These are phyloP conservation scores for Physella acuta DNA, from an alignment of 1,140 invertebrate species.

Conservation along the genomic window DNA sequence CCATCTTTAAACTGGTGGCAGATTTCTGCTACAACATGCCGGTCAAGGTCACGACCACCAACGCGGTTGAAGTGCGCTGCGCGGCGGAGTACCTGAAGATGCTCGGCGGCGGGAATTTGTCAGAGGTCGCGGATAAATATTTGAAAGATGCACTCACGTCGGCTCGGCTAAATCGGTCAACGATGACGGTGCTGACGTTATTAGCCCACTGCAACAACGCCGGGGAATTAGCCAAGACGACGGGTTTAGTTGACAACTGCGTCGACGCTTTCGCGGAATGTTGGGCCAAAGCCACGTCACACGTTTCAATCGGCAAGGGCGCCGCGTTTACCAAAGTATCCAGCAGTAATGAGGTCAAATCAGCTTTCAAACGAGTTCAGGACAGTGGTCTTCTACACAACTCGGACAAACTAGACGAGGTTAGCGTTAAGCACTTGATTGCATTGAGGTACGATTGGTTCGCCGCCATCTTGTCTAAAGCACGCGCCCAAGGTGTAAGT, in stretches of 20 bases:
- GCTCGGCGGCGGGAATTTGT: conserved; percentile 49
- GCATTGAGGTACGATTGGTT: conserved; percentile 48
- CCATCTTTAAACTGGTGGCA: conserved; percentile 51
- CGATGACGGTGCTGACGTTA: conserved; percentile 38
- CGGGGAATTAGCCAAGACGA: conserved; percentile 45
- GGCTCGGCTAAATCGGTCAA: conserved; percentile 47
- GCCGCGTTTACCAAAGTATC: background rate
- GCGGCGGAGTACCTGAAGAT: conserved; percentile 54
- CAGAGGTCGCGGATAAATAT: conserved; percentile 52
- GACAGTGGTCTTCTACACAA: background rate
- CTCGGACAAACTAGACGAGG: conserved; percentile 26
- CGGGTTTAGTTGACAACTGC: conserved; percentile 43
- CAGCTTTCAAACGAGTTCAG: conserved; percentile 10
- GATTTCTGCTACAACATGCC: conserved; percentile 59
- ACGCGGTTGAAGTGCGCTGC: conserved; percentile 52
- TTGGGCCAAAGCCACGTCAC: conserved; percentile 46
- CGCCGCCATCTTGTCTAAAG: conserved; percentile 38
- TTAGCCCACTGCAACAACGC: conserved; percentile 42
- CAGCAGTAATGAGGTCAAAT: background rate
- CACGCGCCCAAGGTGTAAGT: conserved; percentile 40
- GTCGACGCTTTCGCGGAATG: conserved; percentile 51
- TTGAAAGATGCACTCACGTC: conserved; percentile 49
- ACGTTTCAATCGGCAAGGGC: conserved; percentile 27
- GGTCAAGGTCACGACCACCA: conserved; percentile 47
- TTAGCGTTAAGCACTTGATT: conserved; percentile 31